Percentiles rank a stretch among this genome's conserved stretches.
Evolutionary conservation across 2,888 invertebrate species (phyloP).

Genomic region (Scaptomyza caliginosa): DNA sequence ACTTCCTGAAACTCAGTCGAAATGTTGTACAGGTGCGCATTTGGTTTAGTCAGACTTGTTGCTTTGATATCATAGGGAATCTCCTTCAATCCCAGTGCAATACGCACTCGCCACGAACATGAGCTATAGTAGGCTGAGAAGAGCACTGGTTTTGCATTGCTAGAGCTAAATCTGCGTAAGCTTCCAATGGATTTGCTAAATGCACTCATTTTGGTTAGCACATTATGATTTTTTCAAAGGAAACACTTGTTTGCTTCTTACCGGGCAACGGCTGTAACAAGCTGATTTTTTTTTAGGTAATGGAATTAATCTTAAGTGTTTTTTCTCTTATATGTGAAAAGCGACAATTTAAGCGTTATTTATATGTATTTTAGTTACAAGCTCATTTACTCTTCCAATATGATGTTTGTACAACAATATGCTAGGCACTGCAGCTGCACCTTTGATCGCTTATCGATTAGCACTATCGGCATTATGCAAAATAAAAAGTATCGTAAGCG

Average conservation of each 20-base stretch:
- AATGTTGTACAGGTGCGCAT: constrained; percentile 92
- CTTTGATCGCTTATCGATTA: neutral
- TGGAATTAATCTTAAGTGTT: neutral
- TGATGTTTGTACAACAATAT: neutral
- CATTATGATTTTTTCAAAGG: neutral
- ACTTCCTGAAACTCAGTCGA: constrained; percentile 92
- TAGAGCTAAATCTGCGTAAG: neutral
- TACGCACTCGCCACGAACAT: constrained; percentile 96
- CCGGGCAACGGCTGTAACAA: neutral
- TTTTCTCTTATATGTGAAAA: neutral
- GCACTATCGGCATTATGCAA: constrained; percentile 37
- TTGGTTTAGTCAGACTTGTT: constrained; percentile 89
- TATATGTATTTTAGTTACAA: neutral
- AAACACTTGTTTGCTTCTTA: neutral
- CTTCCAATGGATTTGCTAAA: neutral
- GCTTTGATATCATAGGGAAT: constrained; percentile 96
- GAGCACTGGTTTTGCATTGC: constrained; percentile 87
- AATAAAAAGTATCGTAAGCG: neutral
- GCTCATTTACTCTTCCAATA: no score
- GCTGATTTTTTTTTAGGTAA: neutral
- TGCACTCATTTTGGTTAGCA: constrained; percentile 17
- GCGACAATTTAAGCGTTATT: no score
- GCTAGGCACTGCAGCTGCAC: neutral
- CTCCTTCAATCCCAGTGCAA: constrained; percentile 95
- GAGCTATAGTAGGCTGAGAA: constrained; percentile 97